Conservation (phyloP, 2,888 invertebrate species). For the Hirtodrosophila histrioides region DNA sequence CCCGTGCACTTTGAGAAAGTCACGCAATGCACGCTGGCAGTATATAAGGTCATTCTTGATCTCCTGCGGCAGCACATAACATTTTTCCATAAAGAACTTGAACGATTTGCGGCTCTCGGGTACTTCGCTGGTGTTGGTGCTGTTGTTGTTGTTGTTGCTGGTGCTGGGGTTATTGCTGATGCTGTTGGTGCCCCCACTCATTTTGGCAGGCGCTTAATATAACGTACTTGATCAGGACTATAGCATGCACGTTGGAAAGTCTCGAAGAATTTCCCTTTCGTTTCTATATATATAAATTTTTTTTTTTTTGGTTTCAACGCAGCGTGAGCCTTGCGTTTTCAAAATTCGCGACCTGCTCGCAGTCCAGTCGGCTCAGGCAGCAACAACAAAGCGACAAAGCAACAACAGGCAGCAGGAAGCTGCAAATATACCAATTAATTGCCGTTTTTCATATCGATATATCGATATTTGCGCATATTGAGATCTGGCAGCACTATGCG, state of each 20-base stretch:
- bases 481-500: slow-evolving; percentile 17
- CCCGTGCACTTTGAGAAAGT: slow-evolving; percentile 83
- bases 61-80: slow-evolving; percentile 79
- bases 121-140: slow-evolving; percentile 19
- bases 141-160: slow-evolving; percentile 7
- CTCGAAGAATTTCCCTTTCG: slow-evolving; percentile 2
- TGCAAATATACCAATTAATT: slow-evolving; percentile 48
- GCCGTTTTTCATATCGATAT: slow-evolving; percentile 24
- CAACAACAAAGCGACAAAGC: slow-evolving; percentile 55
- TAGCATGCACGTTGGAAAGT: slow-evolving; percentile 10
- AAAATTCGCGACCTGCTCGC: slow-evolving; percentile 55
- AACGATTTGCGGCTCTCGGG: slow-evolving; percentile 49
- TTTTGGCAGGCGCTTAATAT: slow-evolving; percentile 26
- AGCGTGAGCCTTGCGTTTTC: slow-evolving; percentile 37
- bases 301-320: background rate
- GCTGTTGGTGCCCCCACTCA: slow-evolving; percentile 32
- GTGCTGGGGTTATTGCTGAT: slow-evolving; percentile 1
- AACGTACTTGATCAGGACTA: slow-evolving; percentile 26
- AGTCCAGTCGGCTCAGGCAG: slow-evolving; percentile 44
- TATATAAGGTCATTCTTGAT: slow-evolving; percentile 83
- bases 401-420: slow-evolving; percentile 58
- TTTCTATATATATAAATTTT: slow-evolving; percentile 2
- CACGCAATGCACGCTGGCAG: slow-evolving; percentile 82
- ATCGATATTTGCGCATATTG: slow-evolving; percentile 26
- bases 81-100: slow-evolving; percentile 74